phyloP scores from a whole-genome alignment of 2,113 vertebrate species.

The Procapra przewalskii region DNA sequence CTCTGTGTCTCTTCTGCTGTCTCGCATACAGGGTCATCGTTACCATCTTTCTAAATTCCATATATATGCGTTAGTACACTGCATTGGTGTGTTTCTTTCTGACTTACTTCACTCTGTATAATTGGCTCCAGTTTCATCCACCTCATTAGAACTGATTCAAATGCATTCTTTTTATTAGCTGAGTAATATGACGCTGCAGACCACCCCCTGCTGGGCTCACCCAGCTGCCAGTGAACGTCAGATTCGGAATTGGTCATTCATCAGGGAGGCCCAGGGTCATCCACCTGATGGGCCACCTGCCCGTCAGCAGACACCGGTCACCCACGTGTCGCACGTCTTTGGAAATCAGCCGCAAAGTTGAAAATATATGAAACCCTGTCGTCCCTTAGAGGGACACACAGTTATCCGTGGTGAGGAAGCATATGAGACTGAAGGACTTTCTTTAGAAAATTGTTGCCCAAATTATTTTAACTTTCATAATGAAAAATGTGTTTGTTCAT shows the following conservation, averaged over 20 bases:
- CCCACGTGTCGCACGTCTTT: fast-evolving
- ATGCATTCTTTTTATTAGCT: background rate
- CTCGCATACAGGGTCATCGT: fast-evolving
- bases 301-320: fast-evolving
- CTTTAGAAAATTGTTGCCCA: too few relatives aligned
- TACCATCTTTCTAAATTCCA: background rate
- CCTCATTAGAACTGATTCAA: background rate
- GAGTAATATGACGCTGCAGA: too few relatives aligned
- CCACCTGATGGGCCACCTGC: fast-evolving
- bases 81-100: background rate
- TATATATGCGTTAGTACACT: fast-evolving
- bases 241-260: fast-evolving
- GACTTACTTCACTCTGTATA: background rate
- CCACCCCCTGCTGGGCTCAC: fast-evolving
- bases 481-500: background rate
- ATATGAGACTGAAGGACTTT: background rate
- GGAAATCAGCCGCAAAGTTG: background rate
- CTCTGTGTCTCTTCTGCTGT: background rate
- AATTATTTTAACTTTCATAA: background rate
- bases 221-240: fast-evolving
- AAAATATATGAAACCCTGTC: background rate
- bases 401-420: fast-evolving
- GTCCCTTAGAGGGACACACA: background rate
- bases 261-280: background rate
- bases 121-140: background rate